Evolutionary conservation across 2,888 invertebrate species (phyloP).

Genomic region (Drosophila picticornis): DNA sequence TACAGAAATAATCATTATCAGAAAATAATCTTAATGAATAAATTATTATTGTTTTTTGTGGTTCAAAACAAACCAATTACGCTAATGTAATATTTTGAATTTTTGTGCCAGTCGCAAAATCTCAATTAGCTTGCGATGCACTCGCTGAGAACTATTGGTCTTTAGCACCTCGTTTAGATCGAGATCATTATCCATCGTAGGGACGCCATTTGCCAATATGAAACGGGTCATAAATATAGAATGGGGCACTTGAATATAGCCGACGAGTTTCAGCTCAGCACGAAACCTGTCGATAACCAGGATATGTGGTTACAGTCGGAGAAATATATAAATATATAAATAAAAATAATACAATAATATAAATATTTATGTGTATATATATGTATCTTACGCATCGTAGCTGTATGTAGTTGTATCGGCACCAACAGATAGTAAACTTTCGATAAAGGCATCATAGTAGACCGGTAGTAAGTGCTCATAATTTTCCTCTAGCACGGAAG

Average conservation of each 20-base stretch:
- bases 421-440: slow-evolving; percentile 35
- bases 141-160: slow-evolving; percentile 50
- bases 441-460: slow-evolving; percentile 49
- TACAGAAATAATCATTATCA: slow-evolving; percentile 9
- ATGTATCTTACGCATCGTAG: slow-evolving; percentile 43
- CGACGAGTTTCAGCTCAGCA: slow-evolving; percentile 50
- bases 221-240: slow-evolving; percentile 70
- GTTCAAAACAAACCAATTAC: slow-evolving; percentile 37
- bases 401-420: slow-evolving; percentile 24
- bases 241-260: slow-evolving; percentile 68
- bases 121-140: slow-evolving; percentile 50
- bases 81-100: slow-evolving; percentile 55
- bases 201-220: slow-evolving; percentile 54
- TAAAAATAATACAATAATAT: too few relatives aligned
- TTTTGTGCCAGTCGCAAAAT: slow-evolving; percentile 53
- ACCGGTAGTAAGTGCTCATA: slow-evolving; percentile 46
- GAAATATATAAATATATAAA: too few relatives aligned
- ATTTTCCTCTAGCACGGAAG: slow-evolving; percentile 49
- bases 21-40: slow-evolving; percentile 26
- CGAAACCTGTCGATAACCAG: slow-evolving; percentile 40
- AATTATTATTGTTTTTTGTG: slow-evolving; percentile 17
- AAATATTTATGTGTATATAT: not conserved
- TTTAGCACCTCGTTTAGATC: slow-evolving; percentile 49
- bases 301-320: not conserved
- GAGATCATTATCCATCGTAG: not conserved